A percentile compares a stretch with the other conserved stretches of the same genome.
phyloP scores from a whole-genome alignment of 1,140 invertebrate species.

The Ectropis grisescens region DNA sequence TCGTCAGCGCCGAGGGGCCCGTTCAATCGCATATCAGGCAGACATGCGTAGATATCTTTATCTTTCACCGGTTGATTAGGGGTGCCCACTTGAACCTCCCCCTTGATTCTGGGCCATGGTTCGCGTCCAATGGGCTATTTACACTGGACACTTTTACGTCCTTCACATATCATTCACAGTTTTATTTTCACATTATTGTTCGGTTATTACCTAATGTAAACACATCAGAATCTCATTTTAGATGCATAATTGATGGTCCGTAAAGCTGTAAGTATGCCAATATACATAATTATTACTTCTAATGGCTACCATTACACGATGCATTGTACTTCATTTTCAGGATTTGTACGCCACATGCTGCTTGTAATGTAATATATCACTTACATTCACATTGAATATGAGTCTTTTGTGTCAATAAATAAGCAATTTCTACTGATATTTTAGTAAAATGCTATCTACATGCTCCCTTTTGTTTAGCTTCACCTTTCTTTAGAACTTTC shows the following conservation, averaged over 20 bases:
- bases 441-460: slow-evolving; percentile 60
- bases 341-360: slow-evolving; percentile 28
- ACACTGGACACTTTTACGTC: slow-evolving; percentile 37
- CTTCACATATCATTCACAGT: slow-evolving; percentile 30
- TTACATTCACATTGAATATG: slow-evolving; percentile 27
- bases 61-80: slow-evolving; percentile 63
- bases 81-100: slow-evolving; percentile 64
- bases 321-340: slow-evolving; percentile 58
- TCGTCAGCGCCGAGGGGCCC: slow-evolving; percentile 79
- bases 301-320: slow-evolving; percentile 70
- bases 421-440: slow-evolving; percentile 42
- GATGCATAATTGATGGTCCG: slow-evolving; percentile 38
- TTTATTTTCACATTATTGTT: slow-evolving; percentile 55
- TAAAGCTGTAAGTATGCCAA: slow-evolving; percentile 64
- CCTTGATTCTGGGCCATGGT: slow-evolving; percentile 67
- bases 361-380: slow-evolving; percentile 17
- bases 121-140: slow-evolving; percentile 34
- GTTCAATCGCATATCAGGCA: slow-evolving; percentile 77
- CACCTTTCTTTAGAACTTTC: slow-evolving; percentile 62
- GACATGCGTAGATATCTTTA: slow-evolving; percentile 76
- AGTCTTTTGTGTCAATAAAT: slow-evolving; percentile 30
- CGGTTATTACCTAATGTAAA: slow-evolving; percentile 20
- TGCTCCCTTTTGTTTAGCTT: slow-evolving; percentile 70
- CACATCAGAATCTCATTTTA: slow-evolving; percentile 30
- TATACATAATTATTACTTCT: slow-evolving; percentile 66